phyloP scores from a whole-genome alignment of 2,113 vertebrate genomes.

The Baryphthengus martii region DNA sequence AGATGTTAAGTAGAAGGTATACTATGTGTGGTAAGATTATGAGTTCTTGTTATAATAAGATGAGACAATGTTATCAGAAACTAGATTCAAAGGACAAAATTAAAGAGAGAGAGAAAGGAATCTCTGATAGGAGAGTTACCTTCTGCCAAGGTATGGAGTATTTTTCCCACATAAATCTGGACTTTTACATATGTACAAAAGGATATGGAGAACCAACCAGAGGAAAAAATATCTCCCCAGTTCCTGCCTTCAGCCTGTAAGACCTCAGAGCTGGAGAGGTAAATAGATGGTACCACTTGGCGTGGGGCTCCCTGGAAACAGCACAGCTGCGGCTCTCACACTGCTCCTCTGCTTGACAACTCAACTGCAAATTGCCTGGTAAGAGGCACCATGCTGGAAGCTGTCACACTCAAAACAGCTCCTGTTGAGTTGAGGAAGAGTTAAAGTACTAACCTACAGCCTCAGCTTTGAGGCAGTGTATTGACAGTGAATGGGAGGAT shows the following conservation, averaged over 20 bases:
- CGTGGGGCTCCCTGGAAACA: rapidly evolving
- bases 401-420: neutral
- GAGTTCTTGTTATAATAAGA: neutral
- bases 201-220: neutral
- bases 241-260: neutral
- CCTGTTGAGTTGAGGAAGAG: neutral
- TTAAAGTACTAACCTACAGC: neutral
- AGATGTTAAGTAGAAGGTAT: neutral
- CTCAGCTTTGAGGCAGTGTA: neutral
- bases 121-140: neutral
- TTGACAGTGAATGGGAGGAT: rapidly evolving
- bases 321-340: neutral
- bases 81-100: neutral
- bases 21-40: neutral
- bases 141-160: neutral
- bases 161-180: neutral
- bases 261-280: neutral
- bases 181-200: neutral
- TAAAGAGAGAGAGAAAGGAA: neutral
- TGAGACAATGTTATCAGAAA: neutral
- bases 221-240: rapidly evolving
- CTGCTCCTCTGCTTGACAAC: neutral
- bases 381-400: neutral
- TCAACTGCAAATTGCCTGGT: neutral
- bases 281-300: neutral